phyloP scores from a whole-genome alignment of 2,797 vertebrate species.

The Emys orbicularis region DNA sequence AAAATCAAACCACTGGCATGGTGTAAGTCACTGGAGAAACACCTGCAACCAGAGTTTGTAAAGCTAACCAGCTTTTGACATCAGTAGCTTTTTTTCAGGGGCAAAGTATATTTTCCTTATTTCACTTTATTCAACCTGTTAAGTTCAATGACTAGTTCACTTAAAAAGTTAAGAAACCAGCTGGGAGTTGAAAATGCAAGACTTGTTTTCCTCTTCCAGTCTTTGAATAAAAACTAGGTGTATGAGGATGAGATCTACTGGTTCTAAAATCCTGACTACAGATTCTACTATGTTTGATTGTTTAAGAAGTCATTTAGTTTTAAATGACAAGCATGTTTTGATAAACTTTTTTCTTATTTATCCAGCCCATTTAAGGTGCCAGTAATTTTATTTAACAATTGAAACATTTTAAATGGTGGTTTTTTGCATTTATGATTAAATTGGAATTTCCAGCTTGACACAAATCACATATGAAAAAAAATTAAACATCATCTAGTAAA shows the following conservation, averaged over 20 bases:
- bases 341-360: neutral
- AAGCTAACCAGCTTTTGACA: neutral
- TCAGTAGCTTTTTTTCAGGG: neutral
- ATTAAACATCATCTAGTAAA: neutral
- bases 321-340: neutral
- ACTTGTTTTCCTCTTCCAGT: neutral
- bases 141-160: neutral
- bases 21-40: neutral
- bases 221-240: neutral
- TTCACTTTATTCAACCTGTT: neutral
- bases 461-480: neutral
- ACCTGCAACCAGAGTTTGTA: neutral
- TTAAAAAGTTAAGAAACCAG: neutral
- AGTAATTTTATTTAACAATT: neutral
- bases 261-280: neutral
- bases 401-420: neutral
- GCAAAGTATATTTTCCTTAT: neutral
- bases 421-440: neutral
- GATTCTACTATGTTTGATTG: neutral
- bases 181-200: neutral
- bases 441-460: neutral
- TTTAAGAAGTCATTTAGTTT: neutral
- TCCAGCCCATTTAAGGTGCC: neutral
- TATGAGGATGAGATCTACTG: neutral
- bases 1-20: neutral